Evolutionary conservation across 2,888 invertebrate genomes (phyloP), one percentile per base, ranked within the genome.

Genomic region (Scaptomyza caliginosa): DNA sequence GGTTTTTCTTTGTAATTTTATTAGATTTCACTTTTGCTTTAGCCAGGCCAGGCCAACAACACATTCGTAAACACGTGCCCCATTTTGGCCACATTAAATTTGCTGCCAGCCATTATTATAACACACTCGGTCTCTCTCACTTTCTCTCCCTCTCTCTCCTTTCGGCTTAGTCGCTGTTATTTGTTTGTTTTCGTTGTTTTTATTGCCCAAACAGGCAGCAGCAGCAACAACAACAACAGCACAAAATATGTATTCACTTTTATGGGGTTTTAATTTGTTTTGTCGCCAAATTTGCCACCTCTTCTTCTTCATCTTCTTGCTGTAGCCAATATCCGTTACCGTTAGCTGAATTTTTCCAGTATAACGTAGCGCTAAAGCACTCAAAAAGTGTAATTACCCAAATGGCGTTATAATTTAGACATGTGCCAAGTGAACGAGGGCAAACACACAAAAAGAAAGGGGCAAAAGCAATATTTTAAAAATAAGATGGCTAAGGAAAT

Each of bases 251-350:
- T 77, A 82, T 78, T 60, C 75, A 74, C 77, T 80, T 85, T 83
- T 80, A 83, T 85, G 83, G 80, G 85, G 83, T 83, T 83, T 83
- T 83, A 83, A 83, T 83, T 83, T 85, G 83, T 83, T 83, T 80
- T 77, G 80, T 85, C 77, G 83, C 74, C 78, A 54, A 70, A 73
- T 68, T 70, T 83, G 65, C 13, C 67, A 72, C 72, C 62, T 70
- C 55, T 57, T 39, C 32, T 51, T 42, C 38, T 34, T 34, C 34
- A 8, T 16, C 3, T 16, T 7, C 34, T 11, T 30, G 11, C 13
- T 30, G 51, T 30, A 52, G 67, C 72, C 66, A 66, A 83, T 74
- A 83, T 77, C 80, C 83, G 64, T 77, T 74, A 60, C 2, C 13
- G 24, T 42, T 16, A 24, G 28, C 42, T 67, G 59, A 60, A 66